A percentile compares a stretch with the other conserved stretches of the same genome.
phyloP scores from a whole-genome alignment of 2,888 invertebrate genomes.

The Dicycla oo region DNA sequence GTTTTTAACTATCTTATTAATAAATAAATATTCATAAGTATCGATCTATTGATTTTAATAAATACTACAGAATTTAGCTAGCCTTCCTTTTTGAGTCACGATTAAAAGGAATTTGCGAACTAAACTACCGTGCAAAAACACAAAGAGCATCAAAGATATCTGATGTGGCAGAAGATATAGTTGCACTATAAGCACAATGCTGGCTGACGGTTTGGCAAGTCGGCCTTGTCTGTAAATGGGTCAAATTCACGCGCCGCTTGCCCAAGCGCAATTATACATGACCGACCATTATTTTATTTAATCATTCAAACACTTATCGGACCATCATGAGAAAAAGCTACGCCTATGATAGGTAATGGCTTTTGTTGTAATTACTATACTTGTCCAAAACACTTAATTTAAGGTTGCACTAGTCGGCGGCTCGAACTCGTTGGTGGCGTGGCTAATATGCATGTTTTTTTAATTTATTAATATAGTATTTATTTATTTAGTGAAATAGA shows the following conservation, averaged over 20 bases:
- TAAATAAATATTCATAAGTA: background rate
- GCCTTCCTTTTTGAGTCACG: background rate
- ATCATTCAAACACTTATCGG: conserved; percentile 81
- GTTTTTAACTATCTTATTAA: background rate
- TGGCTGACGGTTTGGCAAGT: conserved; percentile 77
- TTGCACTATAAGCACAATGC: conserved; percentile 68
- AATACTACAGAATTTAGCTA: background rate
- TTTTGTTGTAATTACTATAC: conserved; percentile 57
- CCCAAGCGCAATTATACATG: conserved; percentile 85
- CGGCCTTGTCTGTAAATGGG: conserved; percentile 83
- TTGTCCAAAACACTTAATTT: conserved; percentile 54
- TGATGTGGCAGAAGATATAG: conserved; percentile 72
- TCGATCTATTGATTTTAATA: background rate
- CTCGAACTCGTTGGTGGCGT: too few relatives aligned
- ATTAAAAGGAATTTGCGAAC: conserved; percentile 11
- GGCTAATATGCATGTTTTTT: too few relatives aligned
- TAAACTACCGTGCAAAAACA: conserved; percentile 24
- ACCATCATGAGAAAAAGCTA: conserved; percentile 66
- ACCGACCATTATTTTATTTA: conserved; percentile 83
- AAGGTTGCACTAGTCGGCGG: too few relatives aligned
- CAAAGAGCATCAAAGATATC: conserved; percentile 38
- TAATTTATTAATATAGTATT: too few relatives aligned
- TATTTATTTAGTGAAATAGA: too few relatives aligned
- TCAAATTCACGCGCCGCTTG: conserved; percentile 81
- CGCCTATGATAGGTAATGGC: conserved; percentile 46